Base-by-base conservation (phyloP, 2,113 vertebrate genomes). In the Acanthochromis polyacanthus region DNA sequence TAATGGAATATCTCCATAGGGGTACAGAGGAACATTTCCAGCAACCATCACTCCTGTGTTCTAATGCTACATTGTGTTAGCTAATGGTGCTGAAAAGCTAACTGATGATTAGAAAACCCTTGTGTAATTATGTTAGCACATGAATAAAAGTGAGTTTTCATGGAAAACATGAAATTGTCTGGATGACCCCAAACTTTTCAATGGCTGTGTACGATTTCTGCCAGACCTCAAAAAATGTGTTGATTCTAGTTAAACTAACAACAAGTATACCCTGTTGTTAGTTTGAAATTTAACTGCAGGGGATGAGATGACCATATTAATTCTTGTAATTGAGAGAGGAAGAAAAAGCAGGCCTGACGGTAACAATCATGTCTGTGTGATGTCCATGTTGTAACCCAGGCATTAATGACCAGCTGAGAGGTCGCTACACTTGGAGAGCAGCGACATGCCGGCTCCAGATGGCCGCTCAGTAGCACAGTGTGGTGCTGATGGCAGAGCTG, bases 391-490 rank as follows among this genome's bases (percentile, higher is more conserved):
- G 61, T 70, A 75, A 68, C 56, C 30, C 1, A 0, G 60, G 46
- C 71, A 58, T 63, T 63, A 78, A 48, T 55, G 61, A 85, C 46
- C 62, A 72, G 68, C 66, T 62, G 80, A 81, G 75, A 75, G 53
- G 69, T 45, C 70, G 72, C 57, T 22, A 7, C 56, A 12, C 40
- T 71, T 36, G 65, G 69, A 62, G 71, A 78, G 52, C 16, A 38
- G 59, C 12, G 0, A 60, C 64, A 68, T 10, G 73, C 45, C 11
- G 19, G 78, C 78, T 80, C 91, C 91, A 92, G 89, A 91, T 88
- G 86, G 89, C 75, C 3, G 57, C 76, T 81, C 77, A 63, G 82
- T 57, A 69, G 59, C 59, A 75, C 80, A 66, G 72, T 60, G 72
- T 61, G 70, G 58, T 57, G n/a, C n/a, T n/a, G n/a, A n/a, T n/a